Evolutionary conservation across 2,888 invertebrate species (phyloP), one percentile per base, ranked within the genome.

Genomic region (Leistus spinibarbis): DNA sequence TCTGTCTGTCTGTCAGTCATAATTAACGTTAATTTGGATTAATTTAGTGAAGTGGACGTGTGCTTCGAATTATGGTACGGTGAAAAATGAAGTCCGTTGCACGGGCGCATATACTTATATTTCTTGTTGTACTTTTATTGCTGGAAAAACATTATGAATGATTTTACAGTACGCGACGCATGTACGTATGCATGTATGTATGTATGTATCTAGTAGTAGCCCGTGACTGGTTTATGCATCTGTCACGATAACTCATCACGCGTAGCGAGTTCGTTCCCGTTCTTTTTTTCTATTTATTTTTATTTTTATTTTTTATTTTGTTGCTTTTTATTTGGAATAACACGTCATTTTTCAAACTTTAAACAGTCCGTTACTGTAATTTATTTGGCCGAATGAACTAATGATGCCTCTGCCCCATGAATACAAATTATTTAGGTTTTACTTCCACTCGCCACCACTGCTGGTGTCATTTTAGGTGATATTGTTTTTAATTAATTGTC

Each of bases 1-100:
- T 69, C 73, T 57, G 65, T 69, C 72, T 76, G 66, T 71, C 73
- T 76, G 79, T 78, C 79, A 79, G 67, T 67, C 76, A 76, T 77
- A 79, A 78, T 79, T 79, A 78, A 75, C 70, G 77, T 77, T 79
- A 77, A 78, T 79, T 79, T 77, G 75, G 69, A 77, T 77, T 78
- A 79, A 79, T 78, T 78, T 78, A 75, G 76, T 77, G 76, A 77
- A 78, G 78, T 78, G 79, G 79, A 76, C 77, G 76, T 77, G 78
- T 78, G 78, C 76, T 76, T 76, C 71, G 69, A 76, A 74, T 77
- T 73, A 73, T 67, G 73, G 22, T 73, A 67, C 73, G 67, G 73
- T 73, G 73, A 73, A 73, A 73, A 73, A 73, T 73, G 73, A 73
- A 60, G 57, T 57, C 16, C 23, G n/a, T 40, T 40, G 40, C n/a